phyloP scores from a whole-genome alignment of 2,113 vertebrate species.

The Rissa tridactyla region DNA sequence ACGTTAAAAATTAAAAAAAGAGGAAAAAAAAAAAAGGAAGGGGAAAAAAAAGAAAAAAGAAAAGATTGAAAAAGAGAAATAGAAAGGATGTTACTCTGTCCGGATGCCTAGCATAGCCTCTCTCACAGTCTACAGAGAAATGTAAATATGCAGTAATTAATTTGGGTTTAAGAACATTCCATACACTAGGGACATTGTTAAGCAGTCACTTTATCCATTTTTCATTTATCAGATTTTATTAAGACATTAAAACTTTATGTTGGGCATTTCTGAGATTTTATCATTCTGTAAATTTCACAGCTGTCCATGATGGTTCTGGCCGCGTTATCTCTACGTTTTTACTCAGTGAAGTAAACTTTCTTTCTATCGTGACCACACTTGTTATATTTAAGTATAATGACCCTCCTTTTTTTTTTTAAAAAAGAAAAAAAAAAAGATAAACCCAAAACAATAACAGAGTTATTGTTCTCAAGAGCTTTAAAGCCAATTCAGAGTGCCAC shows the following conservation, averaged over 20 bases:
- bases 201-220: conserved; percentile 57
- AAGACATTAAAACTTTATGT: conserved; percentile 50
- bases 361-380: background rate
- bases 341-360: background rate
- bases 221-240: conserved; percentile 59
- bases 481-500: background rate
- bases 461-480: background rate
- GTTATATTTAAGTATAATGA: background rate
- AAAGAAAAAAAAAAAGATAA: background rate
- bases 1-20: background rate
- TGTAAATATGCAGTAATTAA: conserved; percentile 58
- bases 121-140: conserved; percentile 45
- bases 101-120: conserved; percentile 11
- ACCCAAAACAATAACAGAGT: background rate
- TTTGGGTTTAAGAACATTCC: conserved; percentile 50
- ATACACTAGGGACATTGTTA: conserved; percentile 46
- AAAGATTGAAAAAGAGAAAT: background rate
- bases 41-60: background rate
- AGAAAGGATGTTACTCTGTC: conserved; percentile 23
- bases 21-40: background rate
- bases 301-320: fast-evolving
- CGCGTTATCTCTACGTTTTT: background rate
- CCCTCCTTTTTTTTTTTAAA: background rate
- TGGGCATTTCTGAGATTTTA: conserved; percentile 21
- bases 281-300: conserved; percentile 28